These are phyloP conservation scores for Pelusios castaneus DNA, from an alignment of 2,113 vertebrate species.

Conservation along the genomic window DNA sequence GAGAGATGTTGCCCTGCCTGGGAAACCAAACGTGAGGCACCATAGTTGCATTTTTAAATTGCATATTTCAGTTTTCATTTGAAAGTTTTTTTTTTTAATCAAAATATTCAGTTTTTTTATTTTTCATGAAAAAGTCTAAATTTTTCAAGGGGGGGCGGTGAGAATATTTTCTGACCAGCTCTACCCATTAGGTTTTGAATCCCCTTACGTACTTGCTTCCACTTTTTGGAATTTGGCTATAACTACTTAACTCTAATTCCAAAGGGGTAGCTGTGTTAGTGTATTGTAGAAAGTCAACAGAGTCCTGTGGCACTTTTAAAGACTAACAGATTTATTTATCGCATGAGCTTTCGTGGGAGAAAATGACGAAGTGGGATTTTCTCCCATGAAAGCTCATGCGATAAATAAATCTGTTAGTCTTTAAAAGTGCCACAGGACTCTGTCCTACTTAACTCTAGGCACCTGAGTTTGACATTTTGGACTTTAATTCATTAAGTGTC, in stretches of 20 bases:
- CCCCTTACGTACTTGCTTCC: neutral
- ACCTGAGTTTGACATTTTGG: neutral
- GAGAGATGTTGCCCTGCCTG: neutral
- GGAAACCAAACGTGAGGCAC: neutral
- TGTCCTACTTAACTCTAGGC: too few species aligned
- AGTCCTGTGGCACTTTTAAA: too few species aligned
- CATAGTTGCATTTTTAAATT: neutral
- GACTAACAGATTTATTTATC: too few species aligned
- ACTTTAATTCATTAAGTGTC: neutral
- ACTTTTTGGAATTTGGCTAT: too few species aligned
- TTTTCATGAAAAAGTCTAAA: neutral
- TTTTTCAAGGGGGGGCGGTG: neutral
- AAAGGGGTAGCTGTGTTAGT: too few species aligned
- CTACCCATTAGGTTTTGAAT: neutral
- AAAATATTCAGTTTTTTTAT: neutral
- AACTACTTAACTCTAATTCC: too few species aligned
- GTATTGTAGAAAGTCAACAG: too few species aligned
- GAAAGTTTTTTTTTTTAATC: neutral
- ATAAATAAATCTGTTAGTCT: too few species aligned
- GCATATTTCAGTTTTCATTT: neutral
- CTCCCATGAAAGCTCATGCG: too few species aligned
- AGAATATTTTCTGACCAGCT: neutral
- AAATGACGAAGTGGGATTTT: too few species aligned
- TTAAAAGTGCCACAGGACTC: too few species aligned
- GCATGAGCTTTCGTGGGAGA: too few species aligned